A percentile compares a stretch with the other conserved stretches of the same genome.
phyloP scores from a whole-genome alignment of 2,113 vertebrate species.

The Syrmaticus mikado region DNA sequence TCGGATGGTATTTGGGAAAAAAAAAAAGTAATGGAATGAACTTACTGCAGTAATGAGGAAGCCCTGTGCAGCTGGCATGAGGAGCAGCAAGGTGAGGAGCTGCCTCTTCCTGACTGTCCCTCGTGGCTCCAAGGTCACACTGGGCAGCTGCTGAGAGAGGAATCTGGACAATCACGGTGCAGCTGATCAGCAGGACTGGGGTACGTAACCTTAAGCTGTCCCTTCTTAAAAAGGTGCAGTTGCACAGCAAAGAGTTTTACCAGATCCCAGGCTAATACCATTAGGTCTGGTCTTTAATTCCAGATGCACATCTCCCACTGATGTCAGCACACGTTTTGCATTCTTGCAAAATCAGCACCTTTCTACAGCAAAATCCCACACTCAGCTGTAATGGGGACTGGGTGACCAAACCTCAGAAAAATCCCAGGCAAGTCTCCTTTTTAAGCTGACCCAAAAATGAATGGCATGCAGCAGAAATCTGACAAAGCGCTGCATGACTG shows the following conservation, averaged over 20 bases:
- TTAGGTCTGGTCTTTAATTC: background rate
- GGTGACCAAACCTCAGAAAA: background rate
- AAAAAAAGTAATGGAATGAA: background rate
- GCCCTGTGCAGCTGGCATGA: background rate
- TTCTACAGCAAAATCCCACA: background rate
- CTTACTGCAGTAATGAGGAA: background rate
- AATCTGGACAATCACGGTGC: background rate
- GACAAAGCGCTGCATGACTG: background rate
- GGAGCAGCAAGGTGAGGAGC: background rate
- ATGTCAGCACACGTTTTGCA: background rate
- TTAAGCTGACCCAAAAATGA: background rate
- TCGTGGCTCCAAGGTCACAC: background rate
- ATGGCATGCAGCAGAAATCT: background rate
- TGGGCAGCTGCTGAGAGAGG: background rate
- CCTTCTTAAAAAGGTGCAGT: background rate
- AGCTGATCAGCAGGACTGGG: background rate
- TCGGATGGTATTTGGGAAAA: background rate
- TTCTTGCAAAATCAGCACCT: background rate
- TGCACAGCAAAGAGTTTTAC: background rate
- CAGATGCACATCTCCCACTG: background rate
- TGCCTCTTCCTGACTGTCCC: background rate
- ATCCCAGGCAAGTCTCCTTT: conserved; percentile 9
- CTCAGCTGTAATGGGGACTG: background rate
- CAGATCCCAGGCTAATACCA: background rate
- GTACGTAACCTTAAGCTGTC: background rate